Evolutionary conservation across 2,888 invertebrate species (phyloP), one percentile per base, ranked within the genome.

Genomic region (Tenthredo scrophulariae): DNA sequence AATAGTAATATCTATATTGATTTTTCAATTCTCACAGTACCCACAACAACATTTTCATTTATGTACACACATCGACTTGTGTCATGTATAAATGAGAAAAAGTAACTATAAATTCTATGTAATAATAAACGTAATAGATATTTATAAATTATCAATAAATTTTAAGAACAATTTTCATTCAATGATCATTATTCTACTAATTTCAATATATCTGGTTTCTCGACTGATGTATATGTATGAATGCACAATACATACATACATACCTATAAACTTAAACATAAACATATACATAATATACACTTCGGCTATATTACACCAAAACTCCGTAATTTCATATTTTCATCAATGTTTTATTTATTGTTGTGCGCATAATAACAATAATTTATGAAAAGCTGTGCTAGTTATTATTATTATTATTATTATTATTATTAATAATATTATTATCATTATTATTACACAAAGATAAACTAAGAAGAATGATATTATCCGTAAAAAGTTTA

Each of bases 261-360:
- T 7, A 7, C 13, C 6, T 6, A 26, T 40, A 37, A 74, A n/a
- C n/a, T n/a, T n/a, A n/a, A n/a, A 37, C 37, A 37, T 7, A 7
- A 6, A 37, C 37, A 37, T 37, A 37, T 37, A 7, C 37, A 37
- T 37, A 37, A 7, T 7, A 37, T 26, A 26, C 29, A 75, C 29
- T 22, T 43, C 22, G 15, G 22, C 1, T 13, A 40, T 9, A 37
- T 72, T 33, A 37, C 10, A 72, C n/a, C 22, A 72, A 40, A 22
- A 72, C n/a, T 40, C n/a, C 10, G 15, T 70, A 37, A 70, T 26
- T 67, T 29, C n/a, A 70, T 70, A 75, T 46, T 43, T 70, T 43
- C 37, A 72, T 86, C 87, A 88, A 88, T 88, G 89, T 90, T 91
- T 91, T 89, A 86, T 89, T 85, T 88, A 88, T 86, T 87, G 87